Base-by-base conservation (phyloP, 2,888 invertebrate species). In the Agrotis segetum region DNA sequence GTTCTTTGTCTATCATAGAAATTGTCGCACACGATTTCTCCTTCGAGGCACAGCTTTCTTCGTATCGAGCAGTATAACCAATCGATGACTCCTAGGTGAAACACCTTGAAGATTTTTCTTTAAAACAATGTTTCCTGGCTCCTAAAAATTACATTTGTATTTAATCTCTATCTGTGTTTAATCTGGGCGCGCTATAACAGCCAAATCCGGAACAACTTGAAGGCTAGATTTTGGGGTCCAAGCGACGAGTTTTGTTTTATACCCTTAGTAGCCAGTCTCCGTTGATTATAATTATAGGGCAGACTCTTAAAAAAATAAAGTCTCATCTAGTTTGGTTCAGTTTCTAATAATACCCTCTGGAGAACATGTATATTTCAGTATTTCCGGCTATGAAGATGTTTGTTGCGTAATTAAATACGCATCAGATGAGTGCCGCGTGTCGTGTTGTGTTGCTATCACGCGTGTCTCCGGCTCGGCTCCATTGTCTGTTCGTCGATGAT, bases 401-500 rank as follows among this genome's bases (percentile, higher is more conserved):
- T 64, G 29, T 74, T 71, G 52, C 47, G 52, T 68, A 72, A 77
- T 72, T 67, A 67, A 61, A 65, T 65, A 52, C 21, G 44, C 58
- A n/a, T 53, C 50, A 71, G 80, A 80, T 80, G 62, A 80, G 69
- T 56, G 34, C 46, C 49, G 66, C 50, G 62, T 67, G 65, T 66
- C 59, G 66, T n/a, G 56, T 56, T 34, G 56, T n/a, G 34, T 34
- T 58, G 40, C 34, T 74, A 70, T 63, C 53, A 66, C 52, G 60
- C 71, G 67, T 64, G 74, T 67, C 65, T 70, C 66, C 70, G 70
- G 66, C 72, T 66, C 70, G 70, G 66, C 72, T 56, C 82, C 85
- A 88, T 91, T 92, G 89, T 91, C 77, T 80, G 79, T 74, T 49
- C 85, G 82, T 82, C 88, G 83, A 86, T 92, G 88, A 89, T 88